phyloP scores from a whole-genome alignment of 1,140 invertebrate genomes.

The Theocolax elegans region DNA sequence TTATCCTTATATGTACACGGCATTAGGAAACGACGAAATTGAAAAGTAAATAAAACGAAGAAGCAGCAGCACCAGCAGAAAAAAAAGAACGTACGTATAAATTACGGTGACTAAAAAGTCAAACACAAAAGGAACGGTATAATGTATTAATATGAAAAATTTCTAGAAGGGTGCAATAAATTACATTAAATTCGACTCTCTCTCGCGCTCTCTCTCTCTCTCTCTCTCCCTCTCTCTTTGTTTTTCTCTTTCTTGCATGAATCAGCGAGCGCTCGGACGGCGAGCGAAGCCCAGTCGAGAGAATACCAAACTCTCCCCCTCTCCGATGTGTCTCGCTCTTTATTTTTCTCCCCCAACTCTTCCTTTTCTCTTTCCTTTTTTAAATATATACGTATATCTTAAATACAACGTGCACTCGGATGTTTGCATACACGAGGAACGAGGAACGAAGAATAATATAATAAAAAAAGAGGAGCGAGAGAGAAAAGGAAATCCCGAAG shows the following conservation, averaged over 20 bases:
- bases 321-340: background rate
- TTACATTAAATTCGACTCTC: slow-evolving; percentile 15
- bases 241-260: slow-evolving; percentile 9
- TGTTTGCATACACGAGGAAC: background rate
- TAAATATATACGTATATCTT: too few species aligned
- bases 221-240: too few species aligned
- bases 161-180: slow-evolving; percentile 15
- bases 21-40: background rate
- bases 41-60: background rate
- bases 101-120: background rate
- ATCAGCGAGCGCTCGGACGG: slow-evolving; percentile 2
- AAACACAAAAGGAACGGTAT: slow-evolving; percentile 4
- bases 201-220: background rate
- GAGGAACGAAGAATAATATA: too few species aligned
- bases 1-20: too few species aligned
- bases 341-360: background rate
- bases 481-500: too few species aligned
- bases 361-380: slow-evolving; percentile 21
- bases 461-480: too few species aligned
- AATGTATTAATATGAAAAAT: slow-evolving; percentile 23
- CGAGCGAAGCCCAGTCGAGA: background rate
- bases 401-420: background rate
- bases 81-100: too few species aligned
- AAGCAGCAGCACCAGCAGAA: too few species aligned
- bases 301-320: background rate